Evolutionary conservation across 2,113 vertebrate species (phyloP), one percentile per base, ranked within the genome.

Genomic region (Cricetomys ansorgei): DNA sequence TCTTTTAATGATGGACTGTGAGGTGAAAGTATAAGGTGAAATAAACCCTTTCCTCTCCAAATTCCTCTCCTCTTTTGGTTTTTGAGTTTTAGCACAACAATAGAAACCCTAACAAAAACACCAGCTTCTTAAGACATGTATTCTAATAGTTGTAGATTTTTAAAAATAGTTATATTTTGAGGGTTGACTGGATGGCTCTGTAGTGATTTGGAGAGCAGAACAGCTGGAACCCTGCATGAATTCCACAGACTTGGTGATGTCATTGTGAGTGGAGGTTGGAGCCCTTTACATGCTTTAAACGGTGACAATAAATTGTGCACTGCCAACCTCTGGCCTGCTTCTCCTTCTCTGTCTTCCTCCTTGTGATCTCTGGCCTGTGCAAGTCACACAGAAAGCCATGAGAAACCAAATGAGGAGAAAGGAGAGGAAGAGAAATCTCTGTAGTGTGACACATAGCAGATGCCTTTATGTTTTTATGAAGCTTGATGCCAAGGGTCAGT

Each of bases 211-310:
- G 67, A 81, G 25, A 86, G 21, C 77, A 94, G 37, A n/a, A 17
- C 37, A 65, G 2, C 75, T 93, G 29, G 81, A 29, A 29, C 45
- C 73, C 73, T 90, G 84, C 23, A 15, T 69, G 34, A 96, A 65
- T 91, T 45, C 55, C 69, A 86, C 0, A 62, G 50, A 43, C 55
- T 76, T 88, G 88, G 83, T 80, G 43, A 43, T 89, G 57, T 86
- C 87, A 94, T 59, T 45, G 21, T 83, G 64, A 43, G 45, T 89
- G 29, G 84, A 89, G 91, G 64, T 88, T 29, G 37, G 5, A n/a
- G 40, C n/a, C 83, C 94, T 94, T 76, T 40, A 93, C 12, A n/a
- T 55, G 72, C 73, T 80, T 80, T 76, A 77, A 92, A 86, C 17
- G 62, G 9, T 69, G 10, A 55, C 79, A 53, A n/a, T 34, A 86